A percentile compares a stretch with the other conserved stretches of the same genome.
Conservation (phyloP, 2,797 vertebrate species). For the Ammospiza maritima region DNA sequence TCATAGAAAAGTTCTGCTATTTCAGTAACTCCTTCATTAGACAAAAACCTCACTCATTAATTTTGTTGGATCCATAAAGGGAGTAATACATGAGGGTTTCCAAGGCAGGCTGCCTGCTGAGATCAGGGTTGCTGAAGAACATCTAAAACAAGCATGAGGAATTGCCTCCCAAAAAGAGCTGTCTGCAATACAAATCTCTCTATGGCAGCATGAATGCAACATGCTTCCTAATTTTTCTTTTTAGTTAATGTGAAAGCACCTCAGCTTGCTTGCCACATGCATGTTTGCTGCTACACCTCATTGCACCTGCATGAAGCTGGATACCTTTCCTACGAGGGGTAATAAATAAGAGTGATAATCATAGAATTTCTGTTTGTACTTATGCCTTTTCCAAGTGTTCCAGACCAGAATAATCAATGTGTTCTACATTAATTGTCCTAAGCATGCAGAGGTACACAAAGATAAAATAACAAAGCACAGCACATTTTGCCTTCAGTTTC, state of each 20-base stretch:
- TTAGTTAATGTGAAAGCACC: neutral
- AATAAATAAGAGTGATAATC: neutral
- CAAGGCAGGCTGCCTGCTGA: neutral
- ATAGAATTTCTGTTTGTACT: neutral
- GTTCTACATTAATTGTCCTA: neutral
- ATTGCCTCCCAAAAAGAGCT: neutral
- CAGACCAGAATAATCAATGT: neutral
- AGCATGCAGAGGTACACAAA: neutral
- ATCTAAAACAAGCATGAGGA: neutral
- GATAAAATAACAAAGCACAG: neutral
- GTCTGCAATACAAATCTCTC: neutral
- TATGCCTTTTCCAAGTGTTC: neutral
- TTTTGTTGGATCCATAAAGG: neutral
- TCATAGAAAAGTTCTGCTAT: neutral
- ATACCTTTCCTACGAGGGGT: neutral
- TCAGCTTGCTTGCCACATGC: neutral
- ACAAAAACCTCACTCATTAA: neutral
- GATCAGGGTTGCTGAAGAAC: neutral
- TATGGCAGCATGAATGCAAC: neutral
- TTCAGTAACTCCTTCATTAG: neutral
- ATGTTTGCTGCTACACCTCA: neutral
- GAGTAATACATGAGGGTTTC: neutral
- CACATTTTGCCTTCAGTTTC: neutral
- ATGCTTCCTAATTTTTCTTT: neutral
- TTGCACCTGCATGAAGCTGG: neutral